A percentile compares a stretch with the other conserved stretches of the same genome.
phyloP scores from a whole-genome alignment of 2,888 invertebrate genomes.

The Globia sparganii region DNA sequence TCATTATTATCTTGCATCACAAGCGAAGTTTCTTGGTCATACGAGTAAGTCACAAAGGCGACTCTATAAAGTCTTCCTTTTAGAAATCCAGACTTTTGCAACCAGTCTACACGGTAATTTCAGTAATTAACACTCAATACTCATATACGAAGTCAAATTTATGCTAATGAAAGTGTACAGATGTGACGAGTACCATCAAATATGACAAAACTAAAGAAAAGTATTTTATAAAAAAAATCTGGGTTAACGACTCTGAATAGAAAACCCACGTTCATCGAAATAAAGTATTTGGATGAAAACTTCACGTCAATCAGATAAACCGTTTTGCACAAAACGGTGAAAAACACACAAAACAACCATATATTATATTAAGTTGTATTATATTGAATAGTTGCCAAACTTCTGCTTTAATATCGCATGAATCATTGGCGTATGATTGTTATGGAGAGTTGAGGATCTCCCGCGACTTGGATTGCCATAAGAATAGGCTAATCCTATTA shows the following conservation, averaged over 20 bases:
- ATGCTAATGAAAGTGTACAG: not conserved
- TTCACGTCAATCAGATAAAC: slow-evolving; percentile 54
- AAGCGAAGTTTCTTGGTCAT: not conserved
- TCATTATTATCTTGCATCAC: not conserved
- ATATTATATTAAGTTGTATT: slow-evolving; percentile 25
- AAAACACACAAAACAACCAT: slow-evolving; percentile 39
- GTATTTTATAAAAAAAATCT: not conserved
- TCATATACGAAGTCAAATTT: not conserved
- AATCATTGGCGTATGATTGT: slow-evolving; percentile 51
- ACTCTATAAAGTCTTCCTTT: not conserved
- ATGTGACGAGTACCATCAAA: not conserved
- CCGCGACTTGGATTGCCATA: slow-evolving; percentile 20
- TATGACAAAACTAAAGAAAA: not conserved
- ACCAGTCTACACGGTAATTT: not conserved
- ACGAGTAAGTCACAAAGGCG: not conserved
- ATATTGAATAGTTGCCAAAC: slow-evolving; percentile 59
- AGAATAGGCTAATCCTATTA: slow-evolving; percentile 39
- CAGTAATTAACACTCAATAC: not conserved
- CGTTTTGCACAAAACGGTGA: slow-evolving; percentile 37
- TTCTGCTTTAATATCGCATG: slow-evolving; percentile 49
- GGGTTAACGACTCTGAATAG: not conserved
- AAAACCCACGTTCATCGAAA: not conserved
- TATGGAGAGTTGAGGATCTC: slow-evolving; percentile 35
- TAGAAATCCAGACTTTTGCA: not conserved
- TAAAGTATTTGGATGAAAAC: slow-evolving; percentile 36